phyloP scores from a whole-genome alignment of 2,113 vertebrate species.

The Lutjanus erythropterus region DNA sequence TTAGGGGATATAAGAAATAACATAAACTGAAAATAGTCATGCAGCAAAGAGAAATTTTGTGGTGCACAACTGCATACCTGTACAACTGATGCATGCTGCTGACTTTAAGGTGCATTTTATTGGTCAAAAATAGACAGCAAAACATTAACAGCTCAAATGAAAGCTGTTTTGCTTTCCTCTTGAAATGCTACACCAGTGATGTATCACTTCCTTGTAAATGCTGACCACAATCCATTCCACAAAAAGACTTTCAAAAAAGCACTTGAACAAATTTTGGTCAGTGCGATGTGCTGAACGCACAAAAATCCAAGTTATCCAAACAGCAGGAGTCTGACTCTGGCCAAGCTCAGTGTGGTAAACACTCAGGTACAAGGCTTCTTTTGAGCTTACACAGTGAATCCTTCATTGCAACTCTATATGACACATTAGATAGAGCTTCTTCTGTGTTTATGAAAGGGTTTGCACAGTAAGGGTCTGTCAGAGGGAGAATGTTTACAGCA shows the following conservation, averaged over 20 bases:
- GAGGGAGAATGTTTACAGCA: conserved; percentile 72
- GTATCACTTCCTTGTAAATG: conserved; percentile 55
- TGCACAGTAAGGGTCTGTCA: conserved; percentile 63
- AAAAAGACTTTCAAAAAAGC: conserved; percentile 39
- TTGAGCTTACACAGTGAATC: conserved; percentile 75
- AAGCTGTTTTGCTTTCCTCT: conserved; percentile 45
- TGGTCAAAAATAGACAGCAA: conserved; percentile 19
- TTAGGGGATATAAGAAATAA: background rate
- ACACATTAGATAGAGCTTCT: conserved; percentile 58
- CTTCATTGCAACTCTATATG: conserved; percentile 66
- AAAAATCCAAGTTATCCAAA: conserved; percentile 63
- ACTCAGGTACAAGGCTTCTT: conserved; percentile 73
- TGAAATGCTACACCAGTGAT: conserved; percentile 59
- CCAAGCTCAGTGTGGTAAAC: conserved; percentile 62
- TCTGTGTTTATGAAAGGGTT: conserved; percentile 55
- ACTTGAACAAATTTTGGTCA: conserved; percentile 56
- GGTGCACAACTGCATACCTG: background rate
- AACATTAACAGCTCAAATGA: conserved; percentile 57
- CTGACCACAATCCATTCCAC: conserved; percentile 51
- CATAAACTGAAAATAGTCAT: background rate
- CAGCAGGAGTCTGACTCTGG: conserved; percentile 35
- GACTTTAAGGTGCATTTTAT: conserved; percentile 45
- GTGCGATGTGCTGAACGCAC: conserved; percentile 58
- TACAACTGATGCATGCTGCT: conserved; percentile 35
- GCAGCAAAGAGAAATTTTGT: background rate